Base-by-base conservation (phyloP, 2,888 invertebrate species). In the Pyrgus malvae region DNA sequence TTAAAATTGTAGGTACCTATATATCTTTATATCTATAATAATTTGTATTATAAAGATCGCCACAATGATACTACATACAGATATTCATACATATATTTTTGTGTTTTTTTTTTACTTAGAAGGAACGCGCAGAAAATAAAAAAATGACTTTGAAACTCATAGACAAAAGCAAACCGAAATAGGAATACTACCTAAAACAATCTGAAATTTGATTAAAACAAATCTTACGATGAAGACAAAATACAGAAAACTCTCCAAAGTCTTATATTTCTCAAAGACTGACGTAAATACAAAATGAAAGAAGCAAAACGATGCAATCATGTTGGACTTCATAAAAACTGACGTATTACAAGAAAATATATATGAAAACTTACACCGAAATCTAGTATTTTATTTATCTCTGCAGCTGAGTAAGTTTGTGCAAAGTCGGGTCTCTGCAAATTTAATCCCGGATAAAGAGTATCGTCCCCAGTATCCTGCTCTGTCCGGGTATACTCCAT, bases 371-470 rank as follows among this genome's bases (percentile, higher is more conserved):
- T 54, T 49, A 38, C 37, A 51, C 53, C 9, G 4, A 48, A 56
- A 45, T 29, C 63, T 63, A 65, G 27, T 12, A 7, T 37, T 46
- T 48, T 71, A 76, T 78, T 76, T 76, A 77, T 78, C 71, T 77
- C 65, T 64, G 60, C 66, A 73, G 76, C 72, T 74, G 64, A 56
- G 58, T 58, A 61, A 62, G 64, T 64, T 64, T 57, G 65, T 63
- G 66, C 72, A 69, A 75, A 81, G 74, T 74, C 74, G 72, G 72
- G 72, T 71, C 76, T 71, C 73, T 75, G 78, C 78, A 80, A 81
- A 83, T 83, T 83, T 81, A 83, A 85, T 81, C 81, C 82, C 56
- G 60, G 77, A 80, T 83, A 80, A 80, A 83, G 76, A 77, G 73
- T 78, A 77, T 80, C 76, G 72, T 70, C 64, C 65, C 65, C 64